Evolutionary conservation across 1,140 invertebrate genomes (phyloP), one percentile per base, ranked within the genome.

Genomic region (Drosophila auraria): DNA sequence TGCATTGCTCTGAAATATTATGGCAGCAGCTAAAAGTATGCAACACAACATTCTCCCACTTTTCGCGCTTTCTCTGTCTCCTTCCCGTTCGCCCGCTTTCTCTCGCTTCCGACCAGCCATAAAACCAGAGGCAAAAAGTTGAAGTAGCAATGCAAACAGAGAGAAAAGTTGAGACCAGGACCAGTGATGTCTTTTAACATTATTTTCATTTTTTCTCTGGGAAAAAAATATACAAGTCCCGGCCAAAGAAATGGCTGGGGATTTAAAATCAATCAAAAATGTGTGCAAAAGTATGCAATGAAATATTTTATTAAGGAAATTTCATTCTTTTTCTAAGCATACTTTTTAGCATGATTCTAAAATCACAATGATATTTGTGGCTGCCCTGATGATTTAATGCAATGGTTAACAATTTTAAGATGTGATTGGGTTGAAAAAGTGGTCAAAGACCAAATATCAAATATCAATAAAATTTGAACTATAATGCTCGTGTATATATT

Each of bases 1-100:
- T 86, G 69, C 78, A 75, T 75, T 66, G 78, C 83, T 61, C 59
- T 77, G 68, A 87, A 80, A 80, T 87, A 87, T 87, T 87, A 80
- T 72, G 76, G 80, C 77, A 86, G 72, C 80, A 20, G 56, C 79
- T 65, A 73, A 82, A 84, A 82, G 75, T 87, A 70, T 87, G 83
- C 64, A 76, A 69, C 60, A 82, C 66, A 72, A 51, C 59, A 69
- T 74, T 72, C 40, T 45, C 53, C 53, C 53, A 20, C 45, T 72
- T 58, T 59, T 30, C 23, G 33, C 44, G 14, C 23, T 23, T 47
- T 65, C 42, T 12, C 25, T 12, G 14, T 8, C 12, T 14, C 2
- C 59, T 61, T 49, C 44, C 57, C 64, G 15, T 54, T 51, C 33
- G 36, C 23, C 30, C 42, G 11, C 40, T 12, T 7, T 33, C 17